phyloP scores from a whole-genome alignment of 2,888 invertebrate species.

The Drosophila tanythrix region DNA sequence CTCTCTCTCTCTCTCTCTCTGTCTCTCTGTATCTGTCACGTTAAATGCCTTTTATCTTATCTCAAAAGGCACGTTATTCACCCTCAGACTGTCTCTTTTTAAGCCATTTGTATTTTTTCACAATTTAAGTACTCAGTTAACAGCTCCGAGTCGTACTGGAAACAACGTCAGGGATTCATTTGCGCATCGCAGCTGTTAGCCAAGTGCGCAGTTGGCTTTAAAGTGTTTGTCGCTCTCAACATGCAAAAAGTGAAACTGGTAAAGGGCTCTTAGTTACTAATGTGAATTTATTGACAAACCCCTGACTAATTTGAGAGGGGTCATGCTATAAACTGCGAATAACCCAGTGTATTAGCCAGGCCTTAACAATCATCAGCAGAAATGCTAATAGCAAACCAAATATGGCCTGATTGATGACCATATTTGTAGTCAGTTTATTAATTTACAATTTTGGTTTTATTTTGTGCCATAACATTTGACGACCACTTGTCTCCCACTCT shows the following conservation, averaged over 20 bases:
- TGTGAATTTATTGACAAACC: conserved; percentile 26
- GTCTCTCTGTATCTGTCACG: background rate
- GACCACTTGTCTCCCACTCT: conserved; percentile 10
- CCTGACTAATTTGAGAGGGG: conserved; percentile 1
- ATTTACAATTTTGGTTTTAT: conserved; percentile 8
- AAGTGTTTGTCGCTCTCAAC: conserved; percentile 12
- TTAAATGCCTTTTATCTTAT: conserved; percentile 32
- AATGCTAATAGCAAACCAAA: conserved; percentile 13
- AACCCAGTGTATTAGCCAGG: conserved; percentile 11
- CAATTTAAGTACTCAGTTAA: conserved; percentile 28
- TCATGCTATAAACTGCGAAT: conserved; percentile 26
- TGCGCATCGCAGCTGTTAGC: conserved; percentile 28
- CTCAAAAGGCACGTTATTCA: conserved; percentile 24
- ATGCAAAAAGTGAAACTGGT: conserved; percentile 76
- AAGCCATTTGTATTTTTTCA: background rate
- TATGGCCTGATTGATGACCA: conserved; percentile 54
- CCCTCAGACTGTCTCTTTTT: conserved; percentile 1
- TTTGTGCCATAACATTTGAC: conserved; percentile 42
- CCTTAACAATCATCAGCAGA: conserved; percentile 20
- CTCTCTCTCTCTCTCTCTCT: background rate
- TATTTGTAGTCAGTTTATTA: conserved; percentile 32
- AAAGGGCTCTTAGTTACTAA: conserved; percentile 38
- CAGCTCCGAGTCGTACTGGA: background rate
- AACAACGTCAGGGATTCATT: conserved; percentile 31
- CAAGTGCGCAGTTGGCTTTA: conserved; percentile 38